Conservation (phyloP, 1,140 invertebrate species). For the Hypsibius dujardini region DNA sequence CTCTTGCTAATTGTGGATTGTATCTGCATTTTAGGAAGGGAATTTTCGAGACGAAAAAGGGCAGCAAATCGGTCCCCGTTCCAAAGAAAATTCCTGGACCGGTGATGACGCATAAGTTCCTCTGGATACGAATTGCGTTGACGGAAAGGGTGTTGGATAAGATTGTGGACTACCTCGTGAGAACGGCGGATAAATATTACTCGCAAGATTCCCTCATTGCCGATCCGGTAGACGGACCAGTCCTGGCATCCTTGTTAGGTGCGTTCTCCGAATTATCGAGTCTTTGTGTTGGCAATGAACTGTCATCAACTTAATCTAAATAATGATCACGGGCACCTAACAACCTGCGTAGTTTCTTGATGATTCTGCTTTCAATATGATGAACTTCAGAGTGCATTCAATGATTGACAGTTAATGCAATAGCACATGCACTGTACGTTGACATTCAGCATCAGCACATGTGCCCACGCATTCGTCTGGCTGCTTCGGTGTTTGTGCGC, state of each 20-base stretch:
- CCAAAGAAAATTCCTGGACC: conserved; percentile 43
- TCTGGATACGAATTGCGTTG: conserved; percentile 73
- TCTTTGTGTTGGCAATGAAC: background rate
- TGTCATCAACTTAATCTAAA: background rate
- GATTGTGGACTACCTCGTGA: conserved; percentile 68
- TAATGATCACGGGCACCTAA: background rate
- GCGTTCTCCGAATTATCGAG: conserved; percentile 24
- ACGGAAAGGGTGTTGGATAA: conserved; percentile 66
- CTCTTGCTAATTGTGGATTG: too few relatives aligned
- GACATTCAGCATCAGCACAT: too few relatives aligned
- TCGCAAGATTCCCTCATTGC: conserved; percentile 66
- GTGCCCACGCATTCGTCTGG: too few relatives aligned
- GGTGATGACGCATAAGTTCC: conserved; percentile 37
- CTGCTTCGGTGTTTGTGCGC: too few relatives aligned
- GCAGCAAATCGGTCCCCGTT: background rate
- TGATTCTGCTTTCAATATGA: background rate
- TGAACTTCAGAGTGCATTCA: background rate
- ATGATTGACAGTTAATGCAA: background rate
- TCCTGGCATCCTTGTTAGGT: conserved; percentile 63
- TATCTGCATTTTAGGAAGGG: conserved; percentile 15
- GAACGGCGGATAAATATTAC: conserved; percentile 62
- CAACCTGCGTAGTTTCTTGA: background rate
- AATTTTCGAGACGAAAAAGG: conserved; percentile 6
- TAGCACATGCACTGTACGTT: too few relatives aligned
- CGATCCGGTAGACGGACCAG: conserved; percentile 74